Evolutionary conservation across 2,888 invertebrate species (phyloP).

Genomic region (Caenorhabditis wallacei): DNA sequence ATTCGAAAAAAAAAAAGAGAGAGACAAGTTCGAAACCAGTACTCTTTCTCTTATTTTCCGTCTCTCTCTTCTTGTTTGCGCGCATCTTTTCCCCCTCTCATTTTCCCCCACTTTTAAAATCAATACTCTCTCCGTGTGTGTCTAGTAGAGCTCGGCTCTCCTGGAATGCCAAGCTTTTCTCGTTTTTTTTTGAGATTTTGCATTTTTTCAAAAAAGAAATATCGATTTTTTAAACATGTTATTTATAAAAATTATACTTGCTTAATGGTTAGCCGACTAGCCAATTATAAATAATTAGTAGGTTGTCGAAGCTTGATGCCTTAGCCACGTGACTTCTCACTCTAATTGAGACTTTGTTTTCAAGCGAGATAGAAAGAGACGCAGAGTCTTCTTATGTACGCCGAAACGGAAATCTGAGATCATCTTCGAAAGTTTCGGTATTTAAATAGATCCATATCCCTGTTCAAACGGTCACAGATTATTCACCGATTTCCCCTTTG

Average conservation of each 20-base stretch:
- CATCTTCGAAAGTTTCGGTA: neutral
- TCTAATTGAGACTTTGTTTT: too few relatives aligned
- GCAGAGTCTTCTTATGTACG: neutral
- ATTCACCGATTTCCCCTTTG: too few relatives aligned
- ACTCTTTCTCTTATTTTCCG: constrained; percentile 25
- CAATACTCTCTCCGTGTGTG: constrained; percentile 35
- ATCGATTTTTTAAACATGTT: too few relatives aligned
- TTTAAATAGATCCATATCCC: neutral
- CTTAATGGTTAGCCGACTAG: too few relatives aligned
- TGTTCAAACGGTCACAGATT: too few relatives aligned
- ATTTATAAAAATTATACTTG: too few relatives aligned
- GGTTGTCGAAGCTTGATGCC: too few relatives aligned
- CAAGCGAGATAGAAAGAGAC: too few relatives aligned
- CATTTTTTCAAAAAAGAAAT: too few relatives aligned
- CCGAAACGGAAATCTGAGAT: constrained; percentile 51
- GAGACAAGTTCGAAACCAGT: constrained; percentile 52
- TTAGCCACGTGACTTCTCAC: too few relatives aligned
- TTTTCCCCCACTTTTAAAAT: constrained; percentile 28
- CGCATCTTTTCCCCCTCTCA: constrained; percentile 42
- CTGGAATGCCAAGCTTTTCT: constrained; percentile 5
- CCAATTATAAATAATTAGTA: too few relatives aligned
- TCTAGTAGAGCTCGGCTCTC: neutral
- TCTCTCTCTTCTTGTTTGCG: constrained; percentile 34
- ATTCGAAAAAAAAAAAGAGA: constrained; percentile 12
- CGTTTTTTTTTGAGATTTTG: neutral